Evolutionary conservation across 2,113 vertebrate genomes (phyloP).

Genomic region (Pluvialis apricaria): DNA sequence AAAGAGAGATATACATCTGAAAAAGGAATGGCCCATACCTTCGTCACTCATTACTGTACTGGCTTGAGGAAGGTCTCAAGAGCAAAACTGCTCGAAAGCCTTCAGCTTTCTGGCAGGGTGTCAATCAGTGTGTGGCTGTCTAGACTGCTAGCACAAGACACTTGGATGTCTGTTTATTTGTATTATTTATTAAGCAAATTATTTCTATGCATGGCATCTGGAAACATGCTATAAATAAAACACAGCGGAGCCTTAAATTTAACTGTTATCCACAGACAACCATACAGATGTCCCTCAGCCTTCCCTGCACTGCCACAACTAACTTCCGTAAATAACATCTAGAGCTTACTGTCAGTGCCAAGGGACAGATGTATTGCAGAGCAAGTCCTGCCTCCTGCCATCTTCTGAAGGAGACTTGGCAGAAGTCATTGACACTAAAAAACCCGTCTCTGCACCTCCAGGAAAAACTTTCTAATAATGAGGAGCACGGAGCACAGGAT

Average conservation of each 20-base stretch:
- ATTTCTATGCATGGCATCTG: constrained; percentile 33
- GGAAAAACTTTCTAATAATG: not conserved
- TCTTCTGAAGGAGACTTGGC: not conserved
- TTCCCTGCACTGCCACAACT: not conserved
- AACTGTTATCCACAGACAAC: not conserved
- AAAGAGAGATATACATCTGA: not conserved
- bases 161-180: constrained; percentile 1
- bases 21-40: not conserved
- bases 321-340: not conserved
- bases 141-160: not conserved
- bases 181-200: constrained; percentile 56
- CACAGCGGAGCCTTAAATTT: not conserved
- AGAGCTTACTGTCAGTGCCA: not conserved
- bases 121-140: not conserved
- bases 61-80: not conserved
- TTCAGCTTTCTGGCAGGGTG: not conserved
- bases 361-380: not conserved
- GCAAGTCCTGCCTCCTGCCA: not conserved
- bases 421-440: not conserved
- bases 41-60: not conserved
- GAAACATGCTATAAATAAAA: constrained; percentile 24
- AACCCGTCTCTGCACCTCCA: not conserved
- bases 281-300: not conserved
- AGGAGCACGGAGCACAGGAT: not conserved
- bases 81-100: not conserved